phyloP scores from a whole-genome alignment of 2,888 invertebrate species.

The Aphidoletes aphidimyza region DNA sequence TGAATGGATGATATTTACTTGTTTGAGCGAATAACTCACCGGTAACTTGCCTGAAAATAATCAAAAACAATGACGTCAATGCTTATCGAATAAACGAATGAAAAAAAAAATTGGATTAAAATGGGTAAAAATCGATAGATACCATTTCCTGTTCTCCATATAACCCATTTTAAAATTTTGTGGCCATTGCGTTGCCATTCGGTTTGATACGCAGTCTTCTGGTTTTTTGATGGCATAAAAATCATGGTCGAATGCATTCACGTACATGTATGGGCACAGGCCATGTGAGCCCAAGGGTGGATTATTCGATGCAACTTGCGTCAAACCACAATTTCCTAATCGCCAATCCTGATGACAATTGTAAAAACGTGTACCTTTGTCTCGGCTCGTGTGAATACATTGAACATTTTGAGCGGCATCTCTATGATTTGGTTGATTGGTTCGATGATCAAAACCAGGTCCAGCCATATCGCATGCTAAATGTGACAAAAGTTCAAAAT shows the following conservation, averaged over 20 bases:
- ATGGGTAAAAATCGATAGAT: background rate
- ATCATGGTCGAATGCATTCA: constrained; percentile 64
- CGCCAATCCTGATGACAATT: constrained; percentile 65
- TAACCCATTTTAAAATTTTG: constrained; percentile 64
- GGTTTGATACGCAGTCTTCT: constrained; percentile 60
- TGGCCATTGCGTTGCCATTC: constrained; percentile 61
- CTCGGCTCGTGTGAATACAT: constrained; percentile 60
- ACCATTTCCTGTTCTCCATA: constrained; percentile 61
- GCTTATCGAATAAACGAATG: background rate
- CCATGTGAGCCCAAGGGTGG: constrained; percentile 63
- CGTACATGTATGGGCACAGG: constrained; percentile 64
- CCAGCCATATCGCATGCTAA: constrained; percentile 66
- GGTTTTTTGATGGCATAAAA: constrained; percentile 63
- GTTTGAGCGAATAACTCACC: constrained; percentile 64
- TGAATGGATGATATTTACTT: constrained; percentile 62
- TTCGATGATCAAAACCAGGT: constrained; percentile 58
- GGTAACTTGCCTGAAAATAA: constrained; percentile 59
- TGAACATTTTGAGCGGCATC: constrained; percentile 63
- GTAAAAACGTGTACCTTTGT: constrained; percentile 63
- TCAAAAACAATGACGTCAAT: constrained; percentile 54
- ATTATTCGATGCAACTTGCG: constrained; percentile 62
- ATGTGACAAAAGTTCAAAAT: background rate
- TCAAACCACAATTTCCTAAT: constrained; percentile 63
- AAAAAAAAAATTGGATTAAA: background rate
- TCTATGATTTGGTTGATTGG: constrained; percentile 60